phyloP scores from a whole-genome alignment of 2,888 invertebrate genomes.

The Seira ritae region DNA sequence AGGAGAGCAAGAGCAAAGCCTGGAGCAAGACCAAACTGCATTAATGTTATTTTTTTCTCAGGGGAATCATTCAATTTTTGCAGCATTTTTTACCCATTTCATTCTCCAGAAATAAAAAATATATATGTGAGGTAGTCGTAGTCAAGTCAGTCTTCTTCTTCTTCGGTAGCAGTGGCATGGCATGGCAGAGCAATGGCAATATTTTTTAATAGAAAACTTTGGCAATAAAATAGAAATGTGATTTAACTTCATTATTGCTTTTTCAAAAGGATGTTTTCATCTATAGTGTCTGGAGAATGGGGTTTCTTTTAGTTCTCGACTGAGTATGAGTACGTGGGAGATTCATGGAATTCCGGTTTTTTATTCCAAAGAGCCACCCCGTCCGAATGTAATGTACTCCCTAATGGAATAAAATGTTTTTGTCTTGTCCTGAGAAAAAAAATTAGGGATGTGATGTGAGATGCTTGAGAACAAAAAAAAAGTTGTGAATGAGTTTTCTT shows the following conservation, averaged over 20 bases:
- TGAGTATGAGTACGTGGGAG: conserved; percentile 24
- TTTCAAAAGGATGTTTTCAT: neutral
- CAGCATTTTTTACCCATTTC: conserved; percentile 43
- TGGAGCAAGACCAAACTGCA: neutral
- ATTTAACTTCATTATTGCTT: neutral
- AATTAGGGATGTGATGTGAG: neutral
- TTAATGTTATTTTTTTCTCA: conserved; percentile 47
- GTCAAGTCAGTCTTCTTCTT: neutral
- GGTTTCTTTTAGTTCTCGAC: too few relatives aligned
- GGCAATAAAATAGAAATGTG: conserved; percentile 4
- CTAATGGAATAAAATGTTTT: conserved; percentile 12
- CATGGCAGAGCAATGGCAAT: too few relatives aligned
- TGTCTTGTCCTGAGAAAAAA: conserved; percentile 2
- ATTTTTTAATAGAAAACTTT: neutral
- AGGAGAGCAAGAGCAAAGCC: too few relatives aligned
- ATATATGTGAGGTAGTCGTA: neutral
- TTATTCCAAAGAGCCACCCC: conserved; percentile 20
- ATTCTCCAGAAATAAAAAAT: conserved; percentile 32
- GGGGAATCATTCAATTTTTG: conserved; percentile 56
- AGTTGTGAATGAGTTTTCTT: conserved; percentile 64
- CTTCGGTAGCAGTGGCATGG: too few relatives aligned
- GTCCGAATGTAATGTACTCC: neutral
- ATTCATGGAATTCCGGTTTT: conserved; percentile 58
- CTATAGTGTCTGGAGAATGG: neutral
- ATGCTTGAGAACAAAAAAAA: conserved; percentile 34